These are phyloP conservation scores for Bathynomus jamesi DNA, from an alignment of 1,140 invertebrate genomes.

Conservation along the genomic window DNA sequence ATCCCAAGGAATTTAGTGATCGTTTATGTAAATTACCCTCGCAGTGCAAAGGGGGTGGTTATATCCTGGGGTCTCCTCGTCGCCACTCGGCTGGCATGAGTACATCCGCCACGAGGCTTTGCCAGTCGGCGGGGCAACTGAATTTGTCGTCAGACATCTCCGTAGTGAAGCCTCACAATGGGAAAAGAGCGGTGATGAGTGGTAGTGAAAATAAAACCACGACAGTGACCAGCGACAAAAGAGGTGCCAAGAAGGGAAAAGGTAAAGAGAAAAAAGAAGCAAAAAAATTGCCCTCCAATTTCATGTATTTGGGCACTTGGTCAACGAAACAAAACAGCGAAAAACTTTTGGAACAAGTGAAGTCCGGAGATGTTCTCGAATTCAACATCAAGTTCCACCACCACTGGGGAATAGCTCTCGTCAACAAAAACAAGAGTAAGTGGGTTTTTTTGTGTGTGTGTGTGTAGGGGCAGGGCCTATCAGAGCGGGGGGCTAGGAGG, in stretches of 20 bases:
- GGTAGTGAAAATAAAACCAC: background rate
- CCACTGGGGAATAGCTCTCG: conserved; percentile 31
- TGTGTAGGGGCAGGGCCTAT: too few species aligned
- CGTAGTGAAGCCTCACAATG: background rate
- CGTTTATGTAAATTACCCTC: conserved; percentile 26
- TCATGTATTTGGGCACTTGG: conserved; percentile 29
- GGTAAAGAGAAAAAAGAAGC: conserved; percentile 26
- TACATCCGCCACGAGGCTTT: background rate
- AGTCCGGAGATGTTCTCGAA: conserved; percentile 26
- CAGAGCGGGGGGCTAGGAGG: too few species aligned
- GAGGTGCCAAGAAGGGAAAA: conserved; percentile 24
- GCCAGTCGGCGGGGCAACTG: background rate
- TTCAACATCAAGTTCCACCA: conserved; percentile 33
- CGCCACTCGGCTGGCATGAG: background rate
- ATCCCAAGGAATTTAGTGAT: conserved; percentile 26
- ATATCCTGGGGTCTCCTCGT: conserved; percentile 18
- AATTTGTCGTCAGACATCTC: background rate
- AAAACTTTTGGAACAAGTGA: conserved; percentile 23
- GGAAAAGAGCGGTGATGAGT: background rate
- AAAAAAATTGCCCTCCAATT: conserved; percentile 29
- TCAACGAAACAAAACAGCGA: conserved; percentile 26
- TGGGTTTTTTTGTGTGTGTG: too few species aligned
- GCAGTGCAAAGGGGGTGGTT: conserved; percentile 15
- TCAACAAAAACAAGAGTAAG: conserved; percentile 33
- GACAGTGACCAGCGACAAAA: conserved; percentile 20